Conservation (phyloP, 1,140 invertebrate species). For the Probaryconus sp. region DNA sequence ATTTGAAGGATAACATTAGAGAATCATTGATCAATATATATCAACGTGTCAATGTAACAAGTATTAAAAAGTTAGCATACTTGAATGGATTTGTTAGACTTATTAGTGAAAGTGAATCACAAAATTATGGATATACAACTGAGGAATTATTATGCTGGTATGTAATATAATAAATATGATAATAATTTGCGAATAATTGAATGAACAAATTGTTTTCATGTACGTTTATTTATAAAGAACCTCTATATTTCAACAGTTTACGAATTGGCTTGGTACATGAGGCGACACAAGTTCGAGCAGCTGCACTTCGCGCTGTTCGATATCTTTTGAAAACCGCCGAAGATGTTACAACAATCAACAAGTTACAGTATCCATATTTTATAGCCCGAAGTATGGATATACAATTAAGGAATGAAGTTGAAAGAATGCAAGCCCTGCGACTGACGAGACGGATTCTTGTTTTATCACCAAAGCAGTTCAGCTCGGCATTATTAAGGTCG, state of each 20-base stretch:
- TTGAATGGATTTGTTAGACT: conserved; percentile 90
- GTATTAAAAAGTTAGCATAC: conserved; percentile 85
- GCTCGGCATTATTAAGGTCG: conserved; percentile 83
- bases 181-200: too few relatives aligned
- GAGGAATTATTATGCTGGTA: conserved; percentile 92
- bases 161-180: conserved; percentile 69
- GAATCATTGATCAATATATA: conserved; percentile 83
- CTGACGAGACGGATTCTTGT: conserved; percentile 86
- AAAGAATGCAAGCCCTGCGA: conserved; percentile 92
- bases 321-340: conserved; percentile 88
- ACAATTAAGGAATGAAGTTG: conserved; percentile 89
- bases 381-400: conserved; percentile 91
- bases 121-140: conserved; percentile 83
- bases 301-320: conserved; percentile 89
- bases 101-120: conserved; percentile 82
- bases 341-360: conserved; percentile 87
- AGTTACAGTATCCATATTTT: conserved; percentile 88
- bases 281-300: conserved; percentile 92
- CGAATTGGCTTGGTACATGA: conserved; percentile 90
- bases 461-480: conserved; percentile 83
- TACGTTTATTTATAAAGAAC: too few relatives aligned
- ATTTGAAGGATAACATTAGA: conserved; percentile 81
- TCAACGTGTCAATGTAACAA: conserved; percentile 80
- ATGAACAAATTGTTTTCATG: too few relatives aligned
- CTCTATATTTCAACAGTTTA: conserved; percentile 82